phyloP scores from a whole-genome alignment of 2,113 vertebrate genomes.

The Seriola quinqueradiata region DNA sequence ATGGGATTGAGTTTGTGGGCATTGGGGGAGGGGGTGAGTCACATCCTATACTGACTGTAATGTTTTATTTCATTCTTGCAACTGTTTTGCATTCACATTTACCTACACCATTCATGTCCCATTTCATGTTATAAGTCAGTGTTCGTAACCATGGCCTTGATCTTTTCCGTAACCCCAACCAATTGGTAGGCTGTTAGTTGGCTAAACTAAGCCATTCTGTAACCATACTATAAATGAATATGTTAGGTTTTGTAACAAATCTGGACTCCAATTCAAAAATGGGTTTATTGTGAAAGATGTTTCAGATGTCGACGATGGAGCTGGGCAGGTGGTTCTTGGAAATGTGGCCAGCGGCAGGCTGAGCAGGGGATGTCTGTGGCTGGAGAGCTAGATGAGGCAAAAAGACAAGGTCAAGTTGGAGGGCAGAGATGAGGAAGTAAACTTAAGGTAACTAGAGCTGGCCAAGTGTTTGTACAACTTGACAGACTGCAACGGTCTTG shows the following conservation, averaged over 20 bases:
- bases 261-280: too few relatives aligned
- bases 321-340: too few relatives aligned
- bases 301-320: too few relatives aligned
- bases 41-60: neutral
- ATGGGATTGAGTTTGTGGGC: conserved; percentile 2
- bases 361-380: too few relatives aligned
- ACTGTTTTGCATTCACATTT: neutral
- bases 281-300: too few relatives aligned
- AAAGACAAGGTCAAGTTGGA: neutral
- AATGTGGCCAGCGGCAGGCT: too few relatives aligned
- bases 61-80: conserved; percentile 6
- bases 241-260: too few relatives aligned
- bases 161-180: neutral
- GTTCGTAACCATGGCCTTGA: neutral
- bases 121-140: neutral
- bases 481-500: too few relatives aligned
- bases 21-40: neutral
- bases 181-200: neutral
- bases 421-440: neutral
- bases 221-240: neutral
- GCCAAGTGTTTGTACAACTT: too few relatives aligned
- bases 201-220: neutral
- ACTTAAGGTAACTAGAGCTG: too few relatives aligned
- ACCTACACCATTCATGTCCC: neutral
- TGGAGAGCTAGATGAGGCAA: neutral